A percentile compares a stretch with the other conserved stretches of the same genome.
These are phyloP conservation scores for Eupithecia centaureata DNA, from an alignment of 2,888 invertebrate species.

Conservation along the genomic window DNA sequence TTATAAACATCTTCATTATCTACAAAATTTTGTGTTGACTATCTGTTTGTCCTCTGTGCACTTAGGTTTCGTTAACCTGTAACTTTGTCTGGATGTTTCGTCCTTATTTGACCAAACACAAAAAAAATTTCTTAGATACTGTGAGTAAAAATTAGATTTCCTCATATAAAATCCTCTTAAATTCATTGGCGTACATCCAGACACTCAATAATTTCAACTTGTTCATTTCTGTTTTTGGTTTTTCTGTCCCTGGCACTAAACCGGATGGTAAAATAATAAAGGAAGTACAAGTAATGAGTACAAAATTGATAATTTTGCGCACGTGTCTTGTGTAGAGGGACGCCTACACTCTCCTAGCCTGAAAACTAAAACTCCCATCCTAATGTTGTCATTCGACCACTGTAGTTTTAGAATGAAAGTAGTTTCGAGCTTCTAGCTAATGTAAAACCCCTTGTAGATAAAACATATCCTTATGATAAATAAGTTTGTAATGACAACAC, in stretches of 20 bases:
- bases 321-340: slow-evolving; percentile 81
- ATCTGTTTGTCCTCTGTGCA: slow-evolving; percentile 43
- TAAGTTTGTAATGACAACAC: slow-evolving; percentile 59
- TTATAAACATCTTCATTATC: slow-evolving; percentile 34
- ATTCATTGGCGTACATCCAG: slow-evolving; percentile 35
- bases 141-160: not conserved
- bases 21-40: slow-evolving; percentile 36
- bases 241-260: slow-evolving; percentile 78
- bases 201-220: slow-evolving; percentile 62
- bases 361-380: slow-evolving; percentile 59
- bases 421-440: slow-evolving; percentile 64
- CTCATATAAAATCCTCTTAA: not conserved
- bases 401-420: slow-evolving; percentile 62
- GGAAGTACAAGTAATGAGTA: slow-evolving; percentile 84
- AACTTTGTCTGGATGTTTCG: slow-evolving; percentile 51
- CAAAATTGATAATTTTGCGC: slow-evolving; percentile 77
- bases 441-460: slow-evolving; percentile 48
- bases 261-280: slow-evolving; percentile 70
- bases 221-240: slow-evolving; percentile 72
- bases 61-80: slow-evolving; percentile 45
- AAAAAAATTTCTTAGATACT: not conserved
- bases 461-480: slow-evolving; percentile 41
- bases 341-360: slow-evolving; percentile 73
- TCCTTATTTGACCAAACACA: slow-evolving; percentile 17
- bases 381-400: slow-evolving; percentile 74